Evolutionary conservation across 2,888 invertebrate genomes (phyloP).

Genomic region (Argyra leucocephala): DNA sequence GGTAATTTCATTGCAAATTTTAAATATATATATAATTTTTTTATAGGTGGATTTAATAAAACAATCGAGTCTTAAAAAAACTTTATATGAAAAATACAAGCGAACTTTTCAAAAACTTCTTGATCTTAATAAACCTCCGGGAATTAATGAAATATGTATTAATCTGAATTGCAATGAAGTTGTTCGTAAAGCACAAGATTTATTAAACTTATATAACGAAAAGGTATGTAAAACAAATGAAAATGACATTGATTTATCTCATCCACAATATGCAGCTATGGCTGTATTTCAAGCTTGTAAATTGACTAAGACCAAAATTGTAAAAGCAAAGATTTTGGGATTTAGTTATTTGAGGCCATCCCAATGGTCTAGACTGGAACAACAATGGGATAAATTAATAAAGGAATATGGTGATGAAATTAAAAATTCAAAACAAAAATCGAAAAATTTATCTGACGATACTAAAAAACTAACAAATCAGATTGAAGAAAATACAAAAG

Average conservation of each 20-base stretch:
- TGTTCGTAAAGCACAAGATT: slow-evolving; percentile 46
- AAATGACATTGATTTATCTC: slow-evolving; percentile 47
- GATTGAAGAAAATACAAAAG: slow-evolving; percentile 14
- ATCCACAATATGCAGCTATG: slow-evolving; percentile 58
- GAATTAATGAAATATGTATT: slow-evolving; percentile 50
- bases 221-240: slow-evolving; percentile 35
- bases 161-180: slow-evolving; percentile 47
- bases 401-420: slow-evolving; percentile 27
- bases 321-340: slow-evolving; percentile 49
- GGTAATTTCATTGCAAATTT: not conserved
- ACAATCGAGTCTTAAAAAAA: slow-evolving; percentile 48
- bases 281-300: slow-evolving; percentile 56
- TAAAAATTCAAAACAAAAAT: slow-evolving; percentile 23
- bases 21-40: not conserved
- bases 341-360: slow-evolving; percentile 51
- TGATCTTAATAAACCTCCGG: slow-evolving; percentile 49
- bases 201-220: slow-evolving; percentile 47
- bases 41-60: not conserved
- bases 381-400: slow-evolving; percentile 48
- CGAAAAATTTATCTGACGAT: slow-evolving; percentile 12
- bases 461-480: not conserved
- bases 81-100: slow-evolving; percentile 48
- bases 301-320: slow-evolving; percentile 49
- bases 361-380: slow-evolving; percentile 53
- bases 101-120: slow-evolving; percentile 53